Evolutionary conservation across 1,140 invertebrate genomes (phyloP).

Genomic region (Bombus soroeensis): DNA sequence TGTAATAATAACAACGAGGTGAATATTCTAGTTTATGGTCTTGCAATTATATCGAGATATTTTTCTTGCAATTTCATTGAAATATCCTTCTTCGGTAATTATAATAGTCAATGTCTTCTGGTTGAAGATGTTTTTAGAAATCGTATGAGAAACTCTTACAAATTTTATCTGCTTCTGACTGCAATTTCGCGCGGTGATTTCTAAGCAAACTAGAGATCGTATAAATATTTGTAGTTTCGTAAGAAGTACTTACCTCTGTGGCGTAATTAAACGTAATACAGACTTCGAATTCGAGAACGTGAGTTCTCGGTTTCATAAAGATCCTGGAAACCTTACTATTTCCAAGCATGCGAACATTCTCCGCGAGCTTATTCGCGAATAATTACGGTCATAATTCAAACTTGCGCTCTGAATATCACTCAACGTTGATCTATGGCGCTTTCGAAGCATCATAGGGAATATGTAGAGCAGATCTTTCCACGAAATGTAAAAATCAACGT

Average conservation of each 20-base stretch:
- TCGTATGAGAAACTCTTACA: too few species aligned
- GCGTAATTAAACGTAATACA: background rate
- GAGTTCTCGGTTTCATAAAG: background rate
- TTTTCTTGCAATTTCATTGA: too few species aligned
- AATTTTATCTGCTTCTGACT: too few species aligned
- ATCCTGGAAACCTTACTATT: background rate
- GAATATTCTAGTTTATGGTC: background rate
- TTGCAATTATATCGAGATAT: background rate
- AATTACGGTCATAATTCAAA: slow-evolving; percentile 10
- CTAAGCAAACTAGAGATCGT: background rate
- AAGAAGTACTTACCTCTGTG: too few species aligned
- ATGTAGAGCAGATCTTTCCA: background rate
- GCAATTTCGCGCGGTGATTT: too few species aligned
- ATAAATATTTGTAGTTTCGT: background rate
- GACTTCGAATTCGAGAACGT: background rate
- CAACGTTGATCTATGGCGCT: slow-evolving; percentile 1
- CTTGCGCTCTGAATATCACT: slow-evolving; percentile 13
- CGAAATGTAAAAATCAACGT: background rate
- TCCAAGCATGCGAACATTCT: slow-evolving; percentile 5
- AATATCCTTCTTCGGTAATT: too few species aligned
- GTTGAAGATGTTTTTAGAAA: too few species aligned
- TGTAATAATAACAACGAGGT: background rate
- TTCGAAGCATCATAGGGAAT: background rate
- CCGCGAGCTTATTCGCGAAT: slow-evolving; percentile 3
- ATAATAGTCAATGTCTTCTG: too few species aligned